Conservation (phyloP, 2,113 vertebrate genomes). For the Anoplopoma fimbria region DNA sequence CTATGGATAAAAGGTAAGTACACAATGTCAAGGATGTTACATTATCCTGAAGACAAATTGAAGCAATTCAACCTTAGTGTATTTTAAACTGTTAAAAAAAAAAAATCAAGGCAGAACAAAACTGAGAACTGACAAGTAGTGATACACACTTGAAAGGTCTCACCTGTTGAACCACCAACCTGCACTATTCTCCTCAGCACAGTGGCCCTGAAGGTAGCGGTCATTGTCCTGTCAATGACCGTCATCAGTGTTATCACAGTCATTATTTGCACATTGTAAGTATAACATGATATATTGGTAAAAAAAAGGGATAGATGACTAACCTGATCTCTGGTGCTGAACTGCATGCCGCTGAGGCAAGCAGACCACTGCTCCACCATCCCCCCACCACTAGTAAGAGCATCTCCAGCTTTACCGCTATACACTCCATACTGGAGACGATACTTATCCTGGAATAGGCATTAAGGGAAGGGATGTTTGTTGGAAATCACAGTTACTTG, state of each 20-base stretch:
- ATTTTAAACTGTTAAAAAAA: neutral
- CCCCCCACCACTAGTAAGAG: conserved; percentile 86
- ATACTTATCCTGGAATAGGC: conserved; percentile 86
- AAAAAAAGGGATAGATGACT: neutral
- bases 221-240: conserved; percentile 85
- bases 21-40: neutral
- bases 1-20: conserved; percentile 66
- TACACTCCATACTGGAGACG: conserved; percentile 87
- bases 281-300: neutral
- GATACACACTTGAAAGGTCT: conserved; percentile 5
- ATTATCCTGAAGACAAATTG: neutral
- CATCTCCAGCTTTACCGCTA: conserved; percentile 89
- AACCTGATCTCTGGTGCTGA: conserved; percentile 88
- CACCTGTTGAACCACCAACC: conserved; percentile 97
- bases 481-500: neutral
- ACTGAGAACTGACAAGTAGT: neutral
- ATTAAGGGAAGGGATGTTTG: neutral
- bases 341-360: conserved; percentile 89
- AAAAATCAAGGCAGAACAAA: neutral
- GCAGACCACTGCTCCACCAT: conserved; percentile 90
- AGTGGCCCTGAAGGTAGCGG: conserved; percentile 88
- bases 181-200: conserved; percentile 87
- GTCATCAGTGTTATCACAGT: neutral
- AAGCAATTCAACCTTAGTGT: neutral
- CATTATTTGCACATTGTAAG: neutral